A percentile compares a stretch with the other conserved stretches of the same genome.
Conservation (phyloP, 1,140 invertebrate species). For the Berghia stephanieae region DNA sequence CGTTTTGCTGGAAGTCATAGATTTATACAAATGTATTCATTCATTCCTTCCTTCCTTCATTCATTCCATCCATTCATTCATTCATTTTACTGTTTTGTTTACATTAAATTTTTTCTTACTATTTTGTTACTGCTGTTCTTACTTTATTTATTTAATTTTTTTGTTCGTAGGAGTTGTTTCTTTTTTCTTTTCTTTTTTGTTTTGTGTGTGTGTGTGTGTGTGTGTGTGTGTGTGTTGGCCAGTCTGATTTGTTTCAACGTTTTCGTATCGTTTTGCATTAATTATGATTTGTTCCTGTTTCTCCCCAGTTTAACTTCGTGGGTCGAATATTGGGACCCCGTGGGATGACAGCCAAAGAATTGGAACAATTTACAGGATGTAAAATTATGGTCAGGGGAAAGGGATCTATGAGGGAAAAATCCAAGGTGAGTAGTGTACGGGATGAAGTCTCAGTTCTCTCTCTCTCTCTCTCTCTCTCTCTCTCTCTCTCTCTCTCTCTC, state of each 20-base stretch:
- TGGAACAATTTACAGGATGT: slow-evolving; percentile 99
- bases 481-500: slow-evolving; percentile 9
- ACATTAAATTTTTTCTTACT: too few species aligned
- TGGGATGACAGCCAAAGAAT: slow-evolving; percentile 99
- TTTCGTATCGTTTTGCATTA: not conserved
- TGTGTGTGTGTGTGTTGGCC: too few species aligned
- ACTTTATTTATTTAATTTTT: too few species aligned
- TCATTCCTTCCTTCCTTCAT: too few species aligned
- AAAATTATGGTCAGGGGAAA: slow-evolving; percentile 99
- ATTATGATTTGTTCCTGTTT: slow-evolving; percentile 52
- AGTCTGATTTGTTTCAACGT: not conserved
- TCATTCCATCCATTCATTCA: too few species aligned
- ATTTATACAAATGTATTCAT: too few species aligned
- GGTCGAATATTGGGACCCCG: slow-evolving; percentile 98
- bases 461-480: slow-evolving; percentile 19
- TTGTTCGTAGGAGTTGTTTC: not conserved
- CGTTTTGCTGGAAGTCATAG: too few species aligned
- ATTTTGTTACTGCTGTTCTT: too few species aligned
- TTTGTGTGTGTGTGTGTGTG: not conserved
- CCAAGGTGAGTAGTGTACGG: slow-evolving; percentile 82
- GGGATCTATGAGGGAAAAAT: slow-evolving; percentile 99
- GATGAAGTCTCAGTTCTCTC: not conserved
- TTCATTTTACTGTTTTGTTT: too few species aligned
- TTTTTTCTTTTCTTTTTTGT: slow-evolving; percentile 15
- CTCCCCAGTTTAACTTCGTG: slow-evolving; percentile 98